phyloP scores from a whole-genome alignment of 2,113 vertebrate genomes.

The Platysteira castanea region DNA sequence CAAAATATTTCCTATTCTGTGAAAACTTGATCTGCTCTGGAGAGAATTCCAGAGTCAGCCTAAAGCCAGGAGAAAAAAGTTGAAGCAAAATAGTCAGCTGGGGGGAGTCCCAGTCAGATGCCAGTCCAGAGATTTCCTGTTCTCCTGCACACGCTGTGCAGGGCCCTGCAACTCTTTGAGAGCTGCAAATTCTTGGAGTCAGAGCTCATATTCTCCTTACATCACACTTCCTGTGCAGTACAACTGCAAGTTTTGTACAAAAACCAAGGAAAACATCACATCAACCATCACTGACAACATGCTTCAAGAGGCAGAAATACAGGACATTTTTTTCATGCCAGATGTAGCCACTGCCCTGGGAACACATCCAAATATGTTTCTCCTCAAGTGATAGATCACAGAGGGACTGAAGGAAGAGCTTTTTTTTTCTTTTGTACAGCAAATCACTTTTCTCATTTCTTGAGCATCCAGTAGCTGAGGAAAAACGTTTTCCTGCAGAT shows the following conservation, averaged over 20 bases:
- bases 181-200: neutral
- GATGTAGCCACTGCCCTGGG: neutral
- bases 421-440: neutral
- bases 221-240: neutral
- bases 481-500: slow-evolving; percentile 17
- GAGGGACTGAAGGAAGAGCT: neutral
- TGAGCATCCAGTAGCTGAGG: neutral
- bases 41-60: neutral
- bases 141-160: neutral
- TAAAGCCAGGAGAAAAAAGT: neutral
- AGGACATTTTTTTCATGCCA: neutral
- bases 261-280: neutral
- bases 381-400: neutral
- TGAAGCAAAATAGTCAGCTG: neutral
- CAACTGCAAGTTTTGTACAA: neutral
- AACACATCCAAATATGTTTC: neutral
- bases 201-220: neutral
- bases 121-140: neutral
- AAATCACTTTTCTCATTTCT: neutral
- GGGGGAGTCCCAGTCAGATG: neutral
- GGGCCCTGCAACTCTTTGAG: neutral
- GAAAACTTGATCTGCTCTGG: neutral
- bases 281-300: neutral
- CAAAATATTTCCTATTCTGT: neutral
- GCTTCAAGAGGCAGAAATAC: neutral